Evolutionary conservation across 92 coral and sea anemone species (phyloP).

Genomic region (Palythoa caribaeorum): DNA sequence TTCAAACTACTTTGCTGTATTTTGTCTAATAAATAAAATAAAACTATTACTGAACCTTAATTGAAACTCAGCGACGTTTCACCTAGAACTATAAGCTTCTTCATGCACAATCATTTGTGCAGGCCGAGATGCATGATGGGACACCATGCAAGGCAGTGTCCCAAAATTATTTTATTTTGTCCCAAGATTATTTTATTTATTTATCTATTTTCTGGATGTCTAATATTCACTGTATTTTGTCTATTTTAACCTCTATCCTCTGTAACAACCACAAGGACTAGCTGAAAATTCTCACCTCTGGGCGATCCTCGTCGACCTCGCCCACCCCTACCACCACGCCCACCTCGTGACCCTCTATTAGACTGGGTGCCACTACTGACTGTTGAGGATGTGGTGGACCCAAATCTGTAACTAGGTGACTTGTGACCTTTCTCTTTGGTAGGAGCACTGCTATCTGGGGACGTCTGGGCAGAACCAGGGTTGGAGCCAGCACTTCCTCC

Average conservation of each 20-base stretch:
- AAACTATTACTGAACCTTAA: no score
- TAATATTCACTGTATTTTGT: no score
- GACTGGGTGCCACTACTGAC: conserved; percentile 64
- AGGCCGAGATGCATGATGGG: no score
- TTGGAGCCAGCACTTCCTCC: conserved; percentile 63
- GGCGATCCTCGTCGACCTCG: conserved; percentile 91
- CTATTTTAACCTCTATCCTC: not conserved
- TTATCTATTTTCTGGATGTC: no score
- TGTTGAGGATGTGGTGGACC: conserved; percentile 69
- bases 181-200: no score
- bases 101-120: no score
- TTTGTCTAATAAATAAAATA: no score
- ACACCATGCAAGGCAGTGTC: no score
- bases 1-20: no score
- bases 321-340: conserved; percentile 93
- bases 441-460: conserved; percentile 78
- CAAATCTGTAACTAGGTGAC: conserved; percentile 87
- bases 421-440: conserved; percentile 68
- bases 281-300: conserved; percentile 67
- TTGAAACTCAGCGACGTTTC: no score
- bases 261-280: not conserved
- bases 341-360: conserved; percentile 86
- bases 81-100: no score
- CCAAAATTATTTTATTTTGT: no score
- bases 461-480: conserved; percentile 69